Percentiles rank a stretch among this genome's conserved stretches.
These are phyloP conservation scores for Crenichthys baileyi DNA, from an alignment of 2,797 vertebrate species.

Conservation along the genomic window DNA sequence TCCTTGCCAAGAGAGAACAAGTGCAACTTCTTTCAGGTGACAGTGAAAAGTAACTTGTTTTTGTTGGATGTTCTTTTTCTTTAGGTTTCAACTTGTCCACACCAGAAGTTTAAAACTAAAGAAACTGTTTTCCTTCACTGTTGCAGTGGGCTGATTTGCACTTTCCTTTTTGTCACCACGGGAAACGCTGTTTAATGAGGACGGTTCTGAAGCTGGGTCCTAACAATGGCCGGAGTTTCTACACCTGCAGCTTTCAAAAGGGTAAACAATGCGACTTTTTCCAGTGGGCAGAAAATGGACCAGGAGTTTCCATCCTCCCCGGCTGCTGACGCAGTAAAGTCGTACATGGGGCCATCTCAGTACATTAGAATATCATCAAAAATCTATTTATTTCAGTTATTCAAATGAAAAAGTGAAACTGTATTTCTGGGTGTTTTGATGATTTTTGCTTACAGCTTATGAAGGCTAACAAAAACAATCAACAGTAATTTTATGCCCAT, in stretches of 20 bases:
- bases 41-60: slow-evolving; percentile 29
- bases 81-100: neutral
- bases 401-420: neutral
- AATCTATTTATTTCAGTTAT: neutral
- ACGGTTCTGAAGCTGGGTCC: slow-evolving; percentile 93
- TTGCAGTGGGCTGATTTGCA: slow-evolving; percentile 92
- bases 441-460: too few species aligned
- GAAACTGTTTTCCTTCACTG: slow-evolving; percentile 26
- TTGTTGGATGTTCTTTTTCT: neutral
- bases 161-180: slow-evolving; percentile 91
- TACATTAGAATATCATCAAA: neutral
- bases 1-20: slow-evolving; percentile 82
- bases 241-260: slow-evolving; percentile 85
- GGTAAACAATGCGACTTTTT: slow-evolving; percentile 93
- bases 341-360: neutral
- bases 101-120: slow-evolving; percentile 20
- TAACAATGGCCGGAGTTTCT: slow-evolving; percentile 93
- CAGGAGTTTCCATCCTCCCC: slow-evolving; percentile 71
- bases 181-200: slow-evolving; percentile 87
- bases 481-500: neutral
- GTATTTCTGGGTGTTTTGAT: neutral
- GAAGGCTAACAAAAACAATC: too few species aligned
- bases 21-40: slow-evolving; percentile 92
- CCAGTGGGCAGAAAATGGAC: slow-evolving; percentile 85
- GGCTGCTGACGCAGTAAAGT: slow-evolving; percentile 58